phyloP scores from a whole-genome alignment of 2,888 invertebrate species.

The Oscheius onirici region DNA sequence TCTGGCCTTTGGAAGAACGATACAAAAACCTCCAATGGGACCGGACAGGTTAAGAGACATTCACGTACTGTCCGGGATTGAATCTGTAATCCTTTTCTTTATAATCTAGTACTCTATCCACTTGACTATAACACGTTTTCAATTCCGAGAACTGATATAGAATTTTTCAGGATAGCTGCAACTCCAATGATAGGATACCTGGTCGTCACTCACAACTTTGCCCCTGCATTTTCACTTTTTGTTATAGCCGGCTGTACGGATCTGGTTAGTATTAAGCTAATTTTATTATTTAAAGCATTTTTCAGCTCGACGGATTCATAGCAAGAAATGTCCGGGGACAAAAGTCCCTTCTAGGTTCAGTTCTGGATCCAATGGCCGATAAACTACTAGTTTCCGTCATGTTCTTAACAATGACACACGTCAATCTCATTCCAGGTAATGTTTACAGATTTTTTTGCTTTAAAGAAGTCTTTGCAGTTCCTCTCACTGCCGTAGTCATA shows the following conservation, averaged over 20 bases:
- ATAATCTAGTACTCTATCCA: too few species aligned
- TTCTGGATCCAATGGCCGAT: constrained; percentile 95
- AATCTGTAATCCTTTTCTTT: too few species aligned
- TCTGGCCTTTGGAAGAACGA: too few species aligned
- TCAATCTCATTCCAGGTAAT: constrained; percentile 83
- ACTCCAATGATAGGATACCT: constrained; percentile 90
- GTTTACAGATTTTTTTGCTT: constrained; percentile 1
- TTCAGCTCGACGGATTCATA: constrained; percentile 86
- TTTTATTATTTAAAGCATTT: constrained; percentile 17
- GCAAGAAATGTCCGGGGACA: constrained; percentile 91
- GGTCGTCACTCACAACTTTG: constrained; percentile 84
- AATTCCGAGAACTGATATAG: too few species aligned
- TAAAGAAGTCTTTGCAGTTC: constrained; percentile 69
- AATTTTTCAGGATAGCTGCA: constrained; percentile 80
- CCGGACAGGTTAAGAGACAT: too few species aligned
- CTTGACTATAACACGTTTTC: too few species aligned
- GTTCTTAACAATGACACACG: constrained; percentile 86
- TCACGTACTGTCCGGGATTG: too few species aligned
- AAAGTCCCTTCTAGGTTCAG: constrained; percentile 90
- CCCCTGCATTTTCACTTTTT: constrained; percentile 83
- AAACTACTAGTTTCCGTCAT: constrained; percentile 90
- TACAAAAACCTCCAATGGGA: too few species aligned
- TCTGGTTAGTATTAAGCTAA: constrained; percentile 78
- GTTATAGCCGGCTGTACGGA: constrained; percentile 89
- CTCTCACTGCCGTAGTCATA: constrained; percentile 82